A percentile compares a stretch with the other conserved stretches of the same genome.
These are phyloP conservation scores for Cyclopterus lumpus DNA, from an alignment of 2,797 vertebrate species.

Conservation along the genomic window DNA sequence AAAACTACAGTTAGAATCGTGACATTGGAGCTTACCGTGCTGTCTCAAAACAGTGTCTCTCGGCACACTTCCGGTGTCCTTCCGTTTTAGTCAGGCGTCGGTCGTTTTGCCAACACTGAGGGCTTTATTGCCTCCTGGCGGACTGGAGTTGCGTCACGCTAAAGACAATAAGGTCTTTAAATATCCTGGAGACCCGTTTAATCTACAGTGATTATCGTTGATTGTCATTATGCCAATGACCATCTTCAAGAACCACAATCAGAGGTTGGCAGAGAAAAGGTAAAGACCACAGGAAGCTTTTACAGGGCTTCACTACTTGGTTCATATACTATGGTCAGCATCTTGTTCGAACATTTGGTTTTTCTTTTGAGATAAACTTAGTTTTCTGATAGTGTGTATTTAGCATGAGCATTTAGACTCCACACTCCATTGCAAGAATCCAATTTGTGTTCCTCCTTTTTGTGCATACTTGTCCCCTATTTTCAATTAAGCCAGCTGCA, in stretches of 20 bases:
- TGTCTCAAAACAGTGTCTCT: neutral
- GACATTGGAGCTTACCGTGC: slow-evolving; percentile 72
- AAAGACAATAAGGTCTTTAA: neutral
- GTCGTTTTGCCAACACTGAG: accelerated
- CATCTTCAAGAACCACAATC: neutral
- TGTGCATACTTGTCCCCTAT: neutral
- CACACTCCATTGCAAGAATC: neutral
- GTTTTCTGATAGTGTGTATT: neutral
- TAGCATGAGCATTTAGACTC: neutral
- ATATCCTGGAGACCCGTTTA: neutral
- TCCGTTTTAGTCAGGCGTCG: neutral
- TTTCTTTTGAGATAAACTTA: neutral
- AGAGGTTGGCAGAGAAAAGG: neutral
- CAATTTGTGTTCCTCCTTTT: neutral
- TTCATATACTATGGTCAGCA: neutral
- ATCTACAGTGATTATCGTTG: neutral
- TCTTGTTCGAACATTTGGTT: neutral
- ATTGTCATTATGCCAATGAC: neutral
- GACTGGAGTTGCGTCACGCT: slow-evolving; percentile 20
- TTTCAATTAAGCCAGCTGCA: neutral
- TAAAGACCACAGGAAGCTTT: neutral
- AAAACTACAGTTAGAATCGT: neutral
- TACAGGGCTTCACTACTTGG: neutral
- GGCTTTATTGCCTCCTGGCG: slow-evolving; percentile 42
- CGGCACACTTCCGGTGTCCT: slow-evolving; percentile 12